These are phyloP conservation scores for Mycalesis mineus DNA, from an alignment of 2,888 invertebrate genomes.

Conservation along the genomic window DNA sequence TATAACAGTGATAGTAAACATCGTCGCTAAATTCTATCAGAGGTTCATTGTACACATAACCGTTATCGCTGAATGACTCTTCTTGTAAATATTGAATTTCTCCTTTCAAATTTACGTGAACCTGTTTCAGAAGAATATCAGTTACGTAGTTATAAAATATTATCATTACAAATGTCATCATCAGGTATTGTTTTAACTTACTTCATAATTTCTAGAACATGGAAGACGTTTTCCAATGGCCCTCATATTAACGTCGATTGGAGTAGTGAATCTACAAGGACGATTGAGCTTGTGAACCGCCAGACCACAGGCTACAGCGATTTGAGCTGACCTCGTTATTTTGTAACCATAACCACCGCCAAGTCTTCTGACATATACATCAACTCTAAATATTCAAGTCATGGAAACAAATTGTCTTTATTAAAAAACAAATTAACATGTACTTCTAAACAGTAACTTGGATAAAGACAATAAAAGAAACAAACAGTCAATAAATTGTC, in stretches of 20 bases:
- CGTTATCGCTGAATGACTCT: conserved; percentile 5
- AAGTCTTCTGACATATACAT: conserved; percentile 66
- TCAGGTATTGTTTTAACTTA: conserved; percentile 25
- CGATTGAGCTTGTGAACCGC: conserved; percentile 78
- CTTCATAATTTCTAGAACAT: conserved; percentile 70
- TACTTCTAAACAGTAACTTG: too few species aligned
- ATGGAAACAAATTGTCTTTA: too few species aligned
- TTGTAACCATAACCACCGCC: conserved; percentile 83
- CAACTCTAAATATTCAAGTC: conserved; percentile 74
- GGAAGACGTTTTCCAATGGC: conserved; percentile 76
- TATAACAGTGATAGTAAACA: conserved; percentile 8
- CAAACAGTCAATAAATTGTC: too few species aligned
- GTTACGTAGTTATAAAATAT: background rate
- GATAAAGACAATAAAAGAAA: too few species aligned
- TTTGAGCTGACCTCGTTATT: conserved; percentile 76
- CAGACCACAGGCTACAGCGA: conserved; percentile 81
- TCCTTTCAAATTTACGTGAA: conserved; percentile 7
- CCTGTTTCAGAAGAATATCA: background rate
- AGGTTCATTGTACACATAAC: conserved; percentile 6
- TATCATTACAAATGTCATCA: background rate
- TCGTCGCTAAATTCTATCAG: background rate
- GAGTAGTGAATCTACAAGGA: conserved; percentile 82
- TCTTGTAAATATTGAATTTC: conserved; percentile 7
- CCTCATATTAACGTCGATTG: conserved; percentile 81
- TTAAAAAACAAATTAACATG: too few species aligned